Percentiles rank a stretch among this genome's conserved stretches.
phyloP scores from a whole-genome alignment of 2,113 vertebrate genomes.

The Lepidiolamprologus cunningtoni region DNA sequence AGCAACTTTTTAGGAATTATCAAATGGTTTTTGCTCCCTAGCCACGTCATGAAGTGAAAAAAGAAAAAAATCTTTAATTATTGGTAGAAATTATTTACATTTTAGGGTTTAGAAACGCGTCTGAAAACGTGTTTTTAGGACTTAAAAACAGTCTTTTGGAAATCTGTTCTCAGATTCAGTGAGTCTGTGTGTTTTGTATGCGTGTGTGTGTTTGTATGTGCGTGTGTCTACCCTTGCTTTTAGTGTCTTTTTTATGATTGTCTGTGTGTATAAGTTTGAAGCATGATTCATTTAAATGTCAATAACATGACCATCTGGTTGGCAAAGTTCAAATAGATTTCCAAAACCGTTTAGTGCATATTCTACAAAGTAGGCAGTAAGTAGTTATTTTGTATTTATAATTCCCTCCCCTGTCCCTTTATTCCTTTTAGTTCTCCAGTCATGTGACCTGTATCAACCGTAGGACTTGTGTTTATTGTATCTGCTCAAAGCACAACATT shows the following conservation, averaged over 20 bases:
- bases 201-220: neutral
- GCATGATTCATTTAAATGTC: conserved; percentile 13
- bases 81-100: conserved; percentile 14
- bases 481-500: conserved; percentile 34
- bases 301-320: neutral
- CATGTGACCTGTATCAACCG: neutral
- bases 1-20: neutral
- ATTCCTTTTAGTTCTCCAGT: neutral
- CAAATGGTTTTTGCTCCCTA: neutral
- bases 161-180: neutral
- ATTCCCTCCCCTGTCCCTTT: neutral
- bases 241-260: neutral
- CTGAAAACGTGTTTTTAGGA: conserved; percentile 10
- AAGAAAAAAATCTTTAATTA: neutral
- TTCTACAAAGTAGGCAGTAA: neutral
- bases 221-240: neutral
- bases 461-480: neutral
- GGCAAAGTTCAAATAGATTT: conserved; percentile 1
- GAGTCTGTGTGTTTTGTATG: neutral
- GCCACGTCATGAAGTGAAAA: neutral
- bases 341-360: neutral
- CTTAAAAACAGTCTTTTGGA: neutral
- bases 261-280: neutral
- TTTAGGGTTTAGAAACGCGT: conserved; percentile 5
- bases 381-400: neutral